Evolutionary conservation across 1,140 invertebrate genomes (phyloP).

Genomic region (Scaptomyza pallida): DNA sequence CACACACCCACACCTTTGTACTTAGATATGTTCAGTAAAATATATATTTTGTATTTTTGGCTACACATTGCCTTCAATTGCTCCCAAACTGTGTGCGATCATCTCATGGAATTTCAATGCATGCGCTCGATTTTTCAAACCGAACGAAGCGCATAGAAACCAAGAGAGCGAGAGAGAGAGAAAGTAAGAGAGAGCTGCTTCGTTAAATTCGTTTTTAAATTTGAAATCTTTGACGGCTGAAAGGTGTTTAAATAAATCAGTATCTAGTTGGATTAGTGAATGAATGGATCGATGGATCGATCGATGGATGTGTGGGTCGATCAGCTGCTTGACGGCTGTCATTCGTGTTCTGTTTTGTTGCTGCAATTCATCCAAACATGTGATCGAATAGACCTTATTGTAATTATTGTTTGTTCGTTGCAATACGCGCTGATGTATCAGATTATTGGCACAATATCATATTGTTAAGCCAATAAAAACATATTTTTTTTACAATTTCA

Average conservation of each 20-base stretch:
- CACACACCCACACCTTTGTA: constrained; percentile 4
- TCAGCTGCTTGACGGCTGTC: not conserved
- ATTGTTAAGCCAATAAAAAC: too few relatives aligned
- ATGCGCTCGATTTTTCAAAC: constrained; percentile 10
- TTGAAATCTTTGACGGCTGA: constrained; percentile 2
- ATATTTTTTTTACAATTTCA: too few relatives aligned
- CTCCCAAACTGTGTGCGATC: constrained; percentile 58
- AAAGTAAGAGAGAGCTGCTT: too few relatives aligned
- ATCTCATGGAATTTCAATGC: constrained; percentile 49
- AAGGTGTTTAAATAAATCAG: not conserved
- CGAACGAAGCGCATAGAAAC: constrained; percentile 5
- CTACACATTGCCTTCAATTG: constrained; percentile 48
- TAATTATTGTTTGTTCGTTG: too few relatives aligned
- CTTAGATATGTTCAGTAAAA: too few relatives aligned
- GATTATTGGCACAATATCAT: too few relatives aligned
- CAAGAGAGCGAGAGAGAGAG: too few relatives aligned
- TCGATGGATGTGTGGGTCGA: not conserved
- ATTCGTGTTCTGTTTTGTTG: not conserved
- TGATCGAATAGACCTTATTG: too few relatives aligned
- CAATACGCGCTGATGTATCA: too few relatives aligned
- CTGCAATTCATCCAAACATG: not conserved
- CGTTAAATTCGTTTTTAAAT: constrained; percentile 9
- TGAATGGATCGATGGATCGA: not conserved
- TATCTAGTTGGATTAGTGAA: not conserved
- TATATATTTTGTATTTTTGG: constrained; percentile 38